phyloP scores from a whole-genome alignment of 2,888 invertebrate species.

The Pyrgus malvae region DNA sequence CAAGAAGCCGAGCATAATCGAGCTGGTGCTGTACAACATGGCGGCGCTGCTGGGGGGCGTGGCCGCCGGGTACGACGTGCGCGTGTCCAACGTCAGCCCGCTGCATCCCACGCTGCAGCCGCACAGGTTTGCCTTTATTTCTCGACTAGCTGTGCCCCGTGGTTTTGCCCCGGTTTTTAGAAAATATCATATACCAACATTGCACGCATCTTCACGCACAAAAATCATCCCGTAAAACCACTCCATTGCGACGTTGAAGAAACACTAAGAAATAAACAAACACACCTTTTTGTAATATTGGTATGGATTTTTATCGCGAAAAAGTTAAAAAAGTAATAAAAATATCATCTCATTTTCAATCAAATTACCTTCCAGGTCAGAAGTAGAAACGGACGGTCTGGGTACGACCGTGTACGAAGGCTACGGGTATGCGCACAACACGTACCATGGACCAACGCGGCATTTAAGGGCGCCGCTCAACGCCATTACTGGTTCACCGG shows the following conservation, averaged over 20 bases:
- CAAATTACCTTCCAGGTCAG: constrained; percentile 59
- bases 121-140: too few species aligned
- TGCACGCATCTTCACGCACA: too few species aligned
- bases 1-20: constrained; percentile 88
- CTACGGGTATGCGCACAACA: constrained; percentile 88
- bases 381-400: constrained; percentile 59
- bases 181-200: too few species aligned
- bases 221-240: too few species aligned
- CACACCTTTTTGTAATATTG: too few species aligned
- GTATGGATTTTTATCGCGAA: too few species aligned
- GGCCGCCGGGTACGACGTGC: constrained; percentile 95
- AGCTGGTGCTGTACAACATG: constrained; percentile 93
- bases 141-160: too few species aligned
- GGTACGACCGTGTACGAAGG: constrained; percentile 57
- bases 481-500: constrained; percentile 80
- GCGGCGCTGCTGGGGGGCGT: constrained; percentile 95
- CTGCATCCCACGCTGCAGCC: constrained; percentile 91
- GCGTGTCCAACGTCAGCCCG: constrained; percentile 92
- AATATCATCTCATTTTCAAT: too few species aligned
- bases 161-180: too few species aligned
- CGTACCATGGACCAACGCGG: constrained; percentile 93
- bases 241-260: too few species aligned
- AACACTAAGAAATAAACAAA: too few species aligned
- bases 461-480: constrained; percentile 85
- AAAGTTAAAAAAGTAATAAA: too few species aligned